Percentiles rank a stretch among this genome's conserved stretches.
Evolutionary conservation across 1,140 invertebrate genomes (phyloP).

Genomic region (Frieseomelitta varia): DNA sequence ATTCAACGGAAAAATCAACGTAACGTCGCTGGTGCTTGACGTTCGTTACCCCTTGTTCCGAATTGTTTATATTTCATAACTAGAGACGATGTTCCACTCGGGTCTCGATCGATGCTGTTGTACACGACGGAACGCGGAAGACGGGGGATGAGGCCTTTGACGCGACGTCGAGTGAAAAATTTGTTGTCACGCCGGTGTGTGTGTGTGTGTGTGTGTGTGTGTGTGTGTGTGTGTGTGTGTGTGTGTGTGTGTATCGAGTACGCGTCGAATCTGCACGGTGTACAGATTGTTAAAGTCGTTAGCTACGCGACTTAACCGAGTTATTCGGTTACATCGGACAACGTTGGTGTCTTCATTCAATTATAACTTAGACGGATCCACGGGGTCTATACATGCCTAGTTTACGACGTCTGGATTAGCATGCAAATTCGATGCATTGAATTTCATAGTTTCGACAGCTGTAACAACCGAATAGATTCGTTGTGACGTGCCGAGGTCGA

Average conservation of each 20-base stretch:
- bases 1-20: slow-evolving; percentile 1
- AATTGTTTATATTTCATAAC: slow-evolving; percentile 14
- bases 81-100: background rate
- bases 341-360: slow-evolving; percentile 72
- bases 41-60: slow-evolving; percentile 2
- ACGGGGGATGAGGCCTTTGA: background rate
- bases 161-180: background rate
- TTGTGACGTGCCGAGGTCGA: slow-evolving; percentile 58
- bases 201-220: slow-evolving; percentile 14
- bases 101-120: background rate
- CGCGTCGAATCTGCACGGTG: background rate
- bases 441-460: slow-evolving; percentile 79
- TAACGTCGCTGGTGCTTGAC: background rate
- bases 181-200: slow-evolving; percentile 5
- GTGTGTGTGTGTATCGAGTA: slow-evolving; percentile 46
- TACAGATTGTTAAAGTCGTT: slow-evolving; percentile 69
- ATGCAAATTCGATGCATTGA: slow-evolving; percentile 77
- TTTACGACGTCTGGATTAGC: slow-evolving; percentile 70
- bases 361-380: slow-evolving; percentile 74
- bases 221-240: slow-evolving; percentile 6
- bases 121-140: background rate
- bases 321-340: slow-evolving; percentile 69
- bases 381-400: slow-evolving; percentile 55
- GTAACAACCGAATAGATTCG: slow-evolving; percentile 73
- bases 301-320: slow-evolving; percentile 68